Conservation (phyloP, 2,113 vertebrate species). For the Blennius ocellaris region DNA sequence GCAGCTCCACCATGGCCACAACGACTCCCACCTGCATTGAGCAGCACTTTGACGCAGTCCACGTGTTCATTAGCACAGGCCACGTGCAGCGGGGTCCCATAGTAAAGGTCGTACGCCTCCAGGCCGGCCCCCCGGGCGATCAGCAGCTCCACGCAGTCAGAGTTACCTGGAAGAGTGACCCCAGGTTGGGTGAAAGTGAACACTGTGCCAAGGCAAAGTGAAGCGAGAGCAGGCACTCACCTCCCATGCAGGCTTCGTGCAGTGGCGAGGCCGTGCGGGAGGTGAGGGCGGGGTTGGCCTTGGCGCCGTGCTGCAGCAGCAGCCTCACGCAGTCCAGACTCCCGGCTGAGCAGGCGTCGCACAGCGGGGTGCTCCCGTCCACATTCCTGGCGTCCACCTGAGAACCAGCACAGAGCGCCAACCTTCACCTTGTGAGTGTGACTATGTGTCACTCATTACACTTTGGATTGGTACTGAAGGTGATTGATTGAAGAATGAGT, state of each 20-base stretch:
- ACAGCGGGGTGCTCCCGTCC: conserved; percentile 93
- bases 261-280: conserved; percentile 89
- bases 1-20: not conserved
- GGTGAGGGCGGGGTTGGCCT: conserved; percentile 88
- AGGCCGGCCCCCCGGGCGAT: conserved; percentile 86
- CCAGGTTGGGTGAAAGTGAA: not conserved
- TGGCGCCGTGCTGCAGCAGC: conserved; percentile 88
- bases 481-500: too few species aligned
- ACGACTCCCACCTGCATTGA: conserved; percentile 88
- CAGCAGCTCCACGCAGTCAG: conserved; percentile 89
- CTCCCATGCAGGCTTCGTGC: conserved; percentile 95
- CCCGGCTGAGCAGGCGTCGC: conserved; percentile 85
- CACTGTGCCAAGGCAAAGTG: not conserved
- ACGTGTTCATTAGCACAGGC: conserved; percentile 88
- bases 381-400: conserved; percentile 95
- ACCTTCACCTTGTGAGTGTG: too few species aligned
- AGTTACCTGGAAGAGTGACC: conserved; percentile 81
- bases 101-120: conserved; percentile 92
- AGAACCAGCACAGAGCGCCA: too few species aligned
- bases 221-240: conserved; percentile 58
- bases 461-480: too few species aligned
- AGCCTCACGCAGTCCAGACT: conserved; percentile 49
- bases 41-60: conserved; percentile 81
- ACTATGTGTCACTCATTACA: too few species aligned
- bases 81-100: conserved; percentile 91